phyloP scores from a whole-genome alignment of 2,797 vertebrate species.

The Epinephelus awoara region DNA sequence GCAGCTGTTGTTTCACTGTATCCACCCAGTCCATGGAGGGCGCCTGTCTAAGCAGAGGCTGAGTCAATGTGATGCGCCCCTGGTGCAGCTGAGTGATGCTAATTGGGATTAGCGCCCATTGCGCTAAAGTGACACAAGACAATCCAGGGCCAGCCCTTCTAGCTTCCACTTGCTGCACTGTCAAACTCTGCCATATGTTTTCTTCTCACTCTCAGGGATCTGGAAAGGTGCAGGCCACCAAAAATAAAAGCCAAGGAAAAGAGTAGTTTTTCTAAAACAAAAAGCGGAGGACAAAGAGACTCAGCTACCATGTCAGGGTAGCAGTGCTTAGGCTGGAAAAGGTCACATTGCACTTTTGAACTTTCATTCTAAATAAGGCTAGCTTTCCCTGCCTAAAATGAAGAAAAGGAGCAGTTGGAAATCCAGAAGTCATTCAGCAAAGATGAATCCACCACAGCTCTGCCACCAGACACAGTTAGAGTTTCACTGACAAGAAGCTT shows the following conservation, averaged over 20 bases:
- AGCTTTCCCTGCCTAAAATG: neutral
- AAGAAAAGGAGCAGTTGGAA: conserved; percentile 39
- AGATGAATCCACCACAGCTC: conserved; percentile 49
- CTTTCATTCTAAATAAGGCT: conserved; percentile 57
- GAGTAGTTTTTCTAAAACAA: neutral
- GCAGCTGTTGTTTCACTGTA: conserved; percentile 79
- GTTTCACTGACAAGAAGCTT: conserved; percentile 63
- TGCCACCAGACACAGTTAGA: conserved; percentile 57
- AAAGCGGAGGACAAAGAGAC: neutral
- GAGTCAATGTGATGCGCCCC: conserved; percentile 78
- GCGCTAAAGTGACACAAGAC: conserved; percentile 76
- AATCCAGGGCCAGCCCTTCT: conserved; percentile 56
- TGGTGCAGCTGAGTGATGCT: conserved; percentile 76
- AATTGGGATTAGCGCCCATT: conserved; percentile 81
- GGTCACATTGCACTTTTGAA: conserved; percentile 82
- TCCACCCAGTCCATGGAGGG: conserved; percentile 73
- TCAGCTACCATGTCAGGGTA: conserved; percentile 31
- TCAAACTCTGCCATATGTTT: conserved; percentile 76
- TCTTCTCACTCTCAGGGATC: conserved; percentile 47
- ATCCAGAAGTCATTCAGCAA: conserved; percentile 68
- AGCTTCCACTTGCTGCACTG: conserved; percentile 59
- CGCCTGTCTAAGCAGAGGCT: conserved; percentile 76
- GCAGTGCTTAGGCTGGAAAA: conserved; percentile 52
- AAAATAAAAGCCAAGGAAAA: conserved; percentile 4
- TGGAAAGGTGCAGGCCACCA: conserved; percentile 58